phyloP scores from a whole-genome alignment of 2,797 vertebrate species.

The Pelochelys cantorii region DNA sequence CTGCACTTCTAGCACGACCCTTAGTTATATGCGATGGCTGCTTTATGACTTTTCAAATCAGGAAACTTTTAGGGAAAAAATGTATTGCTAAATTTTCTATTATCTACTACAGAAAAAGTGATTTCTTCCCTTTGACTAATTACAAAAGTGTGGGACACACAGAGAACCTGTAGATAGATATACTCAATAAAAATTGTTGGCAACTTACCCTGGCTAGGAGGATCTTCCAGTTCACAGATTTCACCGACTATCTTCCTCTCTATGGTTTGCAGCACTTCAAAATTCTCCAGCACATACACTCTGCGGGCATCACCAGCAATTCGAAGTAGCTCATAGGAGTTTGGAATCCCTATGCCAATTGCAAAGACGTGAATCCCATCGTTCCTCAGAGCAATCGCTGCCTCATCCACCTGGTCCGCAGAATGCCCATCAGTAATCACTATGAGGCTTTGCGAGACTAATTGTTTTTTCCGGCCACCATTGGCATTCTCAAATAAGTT shows the following conservation, averaged over 20 bases:
- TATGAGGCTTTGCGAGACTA: constrained; percentile 83
- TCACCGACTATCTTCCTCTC: constrained; percentile 74
- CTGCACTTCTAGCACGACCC: neutral
- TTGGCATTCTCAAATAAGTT: constrained; percentile 78
- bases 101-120: neutral
- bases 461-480: constrained; percentile 75
- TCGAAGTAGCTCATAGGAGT: constrained; percentile 78
- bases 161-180: neutral
- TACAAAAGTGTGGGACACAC: neutral
- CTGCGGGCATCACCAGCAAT: constrained; percentile 76
- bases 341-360: constrained; percentile 80
- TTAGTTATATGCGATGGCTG: neutral
- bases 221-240: neutral
- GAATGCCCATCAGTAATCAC: constrained; percentile 87
- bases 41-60: neutral
- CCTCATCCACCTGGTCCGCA: constrained; percentile 72
- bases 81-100: neutral
- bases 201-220: constrained; percentile 19
- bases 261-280: constrained; percentile 71
- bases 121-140: neutral
- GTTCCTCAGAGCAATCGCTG: constrained; percentile 73
- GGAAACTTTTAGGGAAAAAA: neutral
- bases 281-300: constrained; percentile 78
- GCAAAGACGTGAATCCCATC: constrained; percentile 81
- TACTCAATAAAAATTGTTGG: neutral